Percentiles rank a stretch among this genome's conserved stretches.
phyloP scores from a whole-genome alignment of 2,888 invertebrate genomes.

The Lasioglossum calceatum region DNA sequence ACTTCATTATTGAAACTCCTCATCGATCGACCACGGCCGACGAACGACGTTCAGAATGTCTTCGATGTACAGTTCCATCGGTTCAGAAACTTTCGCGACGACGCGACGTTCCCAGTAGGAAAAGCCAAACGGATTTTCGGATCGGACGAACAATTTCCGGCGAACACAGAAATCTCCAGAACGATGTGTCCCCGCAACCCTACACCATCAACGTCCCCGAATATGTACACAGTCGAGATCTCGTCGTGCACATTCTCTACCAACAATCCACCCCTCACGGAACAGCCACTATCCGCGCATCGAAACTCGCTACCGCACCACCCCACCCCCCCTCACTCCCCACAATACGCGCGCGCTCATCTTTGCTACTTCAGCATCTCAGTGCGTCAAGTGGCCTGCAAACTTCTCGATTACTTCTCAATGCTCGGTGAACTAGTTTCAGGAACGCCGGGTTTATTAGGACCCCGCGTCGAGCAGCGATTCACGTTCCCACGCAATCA shows the following conservation, averaged over 20 bases:
- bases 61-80: neutral
- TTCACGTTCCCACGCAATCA: constrained; percentile 19
- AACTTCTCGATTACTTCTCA: constrained; percentile 55
- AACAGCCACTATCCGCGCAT: neutral
- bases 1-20: constrained; percentile 26
- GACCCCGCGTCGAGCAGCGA: constrained; percentile 1
- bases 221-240: neutral
- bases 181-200: neutral
- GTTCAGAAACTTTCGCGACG: neutral
- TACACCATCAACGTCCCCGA: neutral
- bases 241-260: neutral
- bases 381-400: constrained; percentile 36
- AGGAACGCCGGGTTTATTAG: constrained; percentile 34
- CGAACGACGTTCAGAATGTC: neutral
- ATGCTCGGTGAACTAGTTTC: constrained; percentile 52
- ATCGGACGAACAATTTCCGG: neutral
- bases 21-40: neutral
- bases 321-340: neutral
- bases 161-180: neutral
- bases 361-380: constrained; percentile 40
- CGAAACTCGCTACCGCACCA: neutral
- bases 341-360: constrained; percentile 30
- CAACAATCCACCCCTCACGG: neutral
- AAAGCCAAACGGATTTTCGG: neutral
- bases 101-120: neutral